Evolutionary conservation across 2,888 invertebrate genomes (phyloP), one percentile per base, ranked within the genome.

Genomic region (Clanis bilineata): DNA sequence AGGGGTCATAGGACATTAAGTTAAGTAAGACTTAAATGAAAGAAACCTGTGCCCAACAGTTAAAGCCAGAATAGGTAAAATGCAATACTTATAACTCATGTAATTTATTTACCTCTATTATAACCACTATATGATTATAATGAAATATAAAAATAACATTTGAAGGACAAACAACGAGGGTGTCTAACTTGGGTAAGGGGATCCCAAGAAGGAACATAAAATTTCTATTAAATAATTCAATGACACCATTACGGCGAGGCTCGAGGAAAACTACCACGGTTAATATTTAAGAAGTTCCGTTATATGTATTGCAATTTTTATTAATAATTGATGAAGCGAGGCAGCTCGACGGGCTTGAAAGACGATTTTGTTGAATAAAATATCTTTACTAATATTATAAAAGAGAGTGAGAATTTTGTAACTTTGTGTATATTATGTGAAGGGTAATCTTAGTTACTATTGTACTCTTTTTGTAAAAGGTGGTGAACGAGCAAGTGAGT

Each of bases 261-360:
- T 74, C 67, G 69, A 74, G 79, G 84, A 51, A 51, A 83, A 88
- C 90, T 88, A 85, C 82, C 77, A 70, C 68, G 70, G 74, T 90
- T 80, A 90, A 91, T 91, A 91, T 90, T 91, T 87, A 82, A 90
- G 78, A 79, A 72, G 71, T 77, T 74, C 83, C 85, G 87, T 90
- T 90, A 90, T 90, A 90, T 90, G 88, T 90, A 92, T 90, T 90
- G 91, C 88, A 90, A 89, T 90, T 90, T 89, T 85, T 85, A 89
- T 90, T 87, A 90, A 89, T 86, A 76, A 87, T 86, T 88, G 86
- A 90, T 79, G 77, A 77, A 32, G 28, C 12, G 22, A 41, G 28
- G 32, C 28, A 44, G 41, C 39, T 18, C 18, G 15, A 55, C 32
- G 32, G 21, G 21, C 54, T 23, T 45, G n/a, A n/a, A 12, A 12